Percentiles rank a stretch among this genome's conserved stretches.
Evolutionary conservation across 2,797 vertebrate genomes (phyloP).

Genomic region (Pteronotus mesoamericanus): DNA sequence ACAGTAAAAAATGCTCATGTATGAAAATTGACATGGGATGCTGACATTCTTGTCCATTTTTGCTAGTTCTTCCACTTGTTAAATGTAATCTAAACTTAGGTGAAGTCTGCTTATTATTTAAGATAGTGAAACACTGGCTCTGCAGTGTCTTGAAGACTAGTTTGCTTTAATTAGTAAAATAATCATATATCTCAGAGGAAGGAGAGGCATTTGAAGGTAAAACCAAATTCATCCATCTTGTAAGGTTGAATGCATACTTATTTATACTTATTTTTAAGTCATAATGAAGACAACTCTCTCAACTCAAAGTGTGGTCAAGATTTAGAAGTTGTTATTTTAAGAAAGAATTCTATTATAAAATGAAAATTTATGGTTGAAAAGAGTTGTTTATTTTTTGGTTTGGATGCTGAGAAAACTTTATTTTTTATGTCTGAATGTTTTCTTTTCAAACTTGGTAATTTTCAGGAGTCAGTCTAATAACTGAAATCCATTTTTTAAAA

Average conservation of each 20-base stretch:
- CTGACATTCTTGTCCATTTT: neutral
- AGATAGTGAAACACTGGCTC: neutral
- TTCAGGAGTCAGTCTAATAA: slow-evolving; percentile 64
- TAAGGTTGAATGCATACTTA: neutral
- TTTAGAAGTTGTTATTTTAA: slow-evolving; percentile 40
- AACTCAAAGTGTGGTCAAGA: neutral
- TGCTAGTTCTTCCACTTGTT: neutral
- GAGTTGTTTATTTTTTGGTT: slow-evolving; percentile 51
- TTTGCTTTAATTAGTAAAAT: slow-evolving; percentile 45
- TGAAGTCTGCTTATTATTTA: neutral
- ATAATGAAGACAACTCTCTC: slow-evolving; percentile 33
- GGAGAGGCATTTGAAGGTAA: neutral
- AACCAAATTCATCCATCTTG: neutral
- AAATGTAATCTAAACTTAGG: neutral
- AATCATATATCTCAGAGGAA: slow-evolving; percentile 28
- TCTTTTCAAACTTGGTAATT: slow-evolving; percentile 64
- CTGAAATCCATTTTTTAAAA: slow-evolving; percentile 64
- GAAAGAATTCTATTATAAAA: slow-evolving; percentile 38
- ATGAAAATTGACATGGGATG: neutral
- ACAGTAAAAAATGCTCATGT: neutral
- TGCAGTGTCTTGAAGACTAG: neutral
- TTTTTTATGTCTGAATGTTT: slow-evolving; percentile 53
- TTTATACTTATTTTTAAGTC: slow-evolving; percentile 17
- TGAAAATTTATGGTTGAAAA: slow-evolving; percentile 46
- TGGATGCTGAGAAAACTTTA: slow-evolving; percentile 9